A percentile compares a stretch with the other conserved stretches of the same genome.
Conservation (phyloP, 2,113 vertebrate genomes). For the Fregata magnificens region DNA sequence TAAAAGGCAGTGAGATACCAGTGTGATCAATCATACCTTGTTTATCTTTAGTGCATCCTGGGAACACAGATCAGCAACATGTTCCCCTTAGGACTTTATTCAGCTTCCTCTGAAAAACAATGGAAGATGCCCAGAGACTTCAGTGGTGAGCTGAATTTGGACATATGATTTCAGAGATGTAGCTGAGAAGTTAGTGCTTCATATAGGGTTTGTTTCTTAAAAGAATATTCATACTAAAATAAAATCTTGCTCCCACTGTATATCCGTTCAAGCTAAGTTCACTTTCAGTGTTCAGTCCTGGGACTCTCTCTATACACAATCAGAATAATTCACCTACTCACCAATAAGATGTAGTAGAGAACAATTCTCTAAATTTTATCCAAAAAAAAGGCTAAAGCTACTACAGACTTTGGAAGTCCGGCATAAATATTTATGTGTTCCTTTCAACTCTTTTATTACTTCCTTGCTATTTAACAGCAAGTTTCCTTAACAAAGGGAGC, state of each 20-base stretch:
- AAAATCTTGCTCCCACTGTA: background rate
- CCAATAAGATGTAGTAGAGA: background rate
- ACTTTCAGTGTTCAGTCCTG: background rate
- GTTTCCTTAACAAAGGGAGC: background rate
- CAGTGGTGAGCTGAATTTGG: background rate
- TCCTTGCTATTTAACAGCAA: slow-evolving; percentile 27
- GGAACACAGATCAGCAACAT: background rate
- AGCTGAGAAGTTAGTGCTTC: background rate
- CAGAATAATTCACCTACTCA: background rate
- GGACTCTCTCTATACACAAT: background rate
- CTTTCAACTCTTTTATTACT: slow-evolving; percentile 44
- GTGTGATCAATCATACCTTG: background rate
- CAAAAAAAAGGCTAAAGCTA: background rate
- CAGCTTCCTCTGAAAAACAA: background rate
- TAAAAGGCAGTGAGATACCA: background rate
- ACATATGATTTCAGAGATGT: background rate
- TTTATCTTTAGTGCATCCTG: background rate
- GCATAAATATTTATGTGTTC: slow-evolving; percentile 20
- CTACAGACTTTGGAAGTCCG: background rate
- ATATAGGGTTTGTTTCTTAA: background rate
- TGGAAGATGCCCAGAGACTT: background rate
- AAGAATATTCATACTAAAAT: background rate
- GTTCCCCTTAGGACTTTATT: background rate
- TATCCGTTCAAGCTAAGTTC: background rate
- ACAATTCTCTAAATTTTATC: background rate